phyloP scores from a whole-genome alignment of 2,797 vertebrate genomes.

The Coregonus suidteri region DNA sequence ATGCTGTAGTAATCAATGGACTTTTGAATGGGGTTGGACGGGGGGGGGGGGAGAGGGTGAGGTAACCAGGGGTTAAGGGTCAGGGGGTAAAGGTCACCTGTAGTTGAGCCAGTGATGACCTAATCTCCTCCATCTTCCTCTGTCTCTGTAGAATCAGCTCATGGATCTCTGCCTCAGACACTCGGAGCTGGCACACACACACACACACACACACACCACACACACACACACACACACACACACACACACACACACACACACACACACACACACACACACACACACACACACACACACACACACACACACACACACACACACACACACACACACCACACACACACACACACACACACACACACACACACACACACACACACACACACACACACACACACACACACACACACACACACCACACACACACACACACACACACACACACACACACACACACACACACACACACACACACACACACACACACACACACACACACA shows the following conservation, averaged over 20 bases:
- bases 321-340: slow-evolving; percentile 1
- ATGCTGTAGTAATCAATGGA: no score
- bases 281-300: slow-evolving; percentile 5
- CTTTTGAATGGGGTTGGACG: background rate
- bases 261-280: slow-evolving; percentile 15
- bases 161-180: slow-evolving; percentile 57
- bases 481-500: slow-evolving; percentile 16
- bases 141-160: slow-evolving; percentile 66
- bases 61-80: background rate
- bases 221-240: no score
- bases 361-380: slow-evolving; percentile 13
- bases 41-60: background rate
- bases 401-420: no score
- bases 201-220: background rate
- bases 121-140: slow-evolving; percentile 70
- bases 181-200: slow-evolving; percentile 42
- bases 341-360: background rate
- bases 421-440: background rate
- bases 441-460: slow-evolving; percentile 15
- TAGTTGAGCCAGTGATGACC: slow-evolving; percentile 52
- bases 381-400: slow-evolving; percentile 9
- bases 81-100: slow-evolving; percentile 49
- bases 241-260: slow-evolving; percentile 4
- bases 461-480: slow-evolving; percentile 10
- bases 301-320: slow-evolving; percentile 23